Evolutionary conservation across 2,113 vertebrate species (phyloP), one percentile per base, ranked within the genome.

Genomic region (Ellobius talpinus): DNA sequence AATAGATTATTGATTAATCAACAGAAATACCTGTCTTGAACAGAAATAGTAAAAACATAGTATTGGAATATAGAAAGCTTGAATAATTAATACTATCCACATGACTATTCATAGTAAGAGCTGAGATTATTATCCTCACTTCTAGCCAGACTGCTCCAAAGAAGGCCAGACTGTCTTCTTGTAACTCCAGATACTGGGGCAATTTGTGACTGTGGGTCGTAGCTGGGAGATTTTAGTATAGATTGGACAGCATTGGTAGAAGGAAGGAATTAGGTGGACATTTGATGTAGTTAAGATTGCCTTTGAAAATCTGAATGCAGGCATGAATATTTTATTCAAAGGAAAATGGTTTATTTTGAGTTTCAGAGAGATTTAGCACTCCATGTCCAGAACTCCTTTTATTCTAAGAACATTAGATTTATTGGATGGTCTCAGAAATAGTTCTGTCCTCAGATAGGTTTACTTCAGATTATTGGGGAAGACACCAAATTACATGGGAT

Each of bases 321-420:
- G 47, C 33, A 45, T 92, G 88, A 73, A 50, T 82, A 47, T 36
- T 50, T 70, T 78, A 78, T 45, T 81, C 23, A 84, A 17, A 63
- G 70, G 31, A 91, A 58, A 55, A 91, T 82, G 12, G 11, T 17
- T 91, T 96, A 74, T 33, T 88, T 92, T 89, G 33, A 94, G n/a
- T 82, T 86, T 55, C 66, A 79, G 76, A 91, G 31, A 61, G 36
- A 88, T 55, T 87, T 81, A 74, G 21, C 70, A 4, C 12, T 45
- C 24, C 26, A 21, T 70, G 88, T 58, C 55, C 79, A 24, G 73
- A 76, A 24, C 86, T 82, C 88, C 47, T 84, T 84, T 93, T 33
- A 26, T 93, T 93, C 47, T 93, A 47, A 68, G 31, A 81, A 12
- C 73, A 61, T 58, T 96, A 45, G 12, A 76, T 13, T 90, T 90